phyloP scores from a whole-genome alignment of 2,797 vertebrate species.

The Pterois miles region DNA sequence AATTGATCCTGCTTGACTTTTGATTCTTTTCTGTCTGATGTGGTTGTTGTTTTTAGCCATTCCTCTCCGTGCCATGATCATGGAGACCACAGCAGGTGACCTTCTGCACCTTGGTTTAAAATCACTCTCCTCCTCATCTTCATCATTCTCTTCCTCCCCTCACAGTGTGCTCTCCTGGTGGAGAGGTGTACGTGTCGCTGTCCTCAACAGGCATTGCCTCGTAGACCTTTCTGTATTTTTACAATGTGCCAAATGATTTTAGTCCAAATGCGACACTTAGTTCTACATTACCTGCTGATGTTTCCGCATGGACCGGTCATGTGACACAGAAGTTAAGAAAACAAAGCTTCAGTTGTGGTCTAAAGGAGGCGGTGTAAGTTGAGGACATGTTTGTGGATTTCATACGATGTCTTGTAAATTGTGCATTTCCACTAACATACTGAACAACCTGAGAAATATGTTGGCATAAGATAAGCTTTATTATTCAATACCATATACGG shows the following conservation, averaged over 20 bases:
- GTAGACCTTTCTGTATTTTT: background rate
- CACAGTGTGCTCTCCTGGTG: constrained; percentile 70
- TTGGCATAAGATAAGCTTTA: background rate
- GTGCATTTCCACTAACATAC: constrained; percentile 64
- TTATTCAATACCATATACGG: background rate
- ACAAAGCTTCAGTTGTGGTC: background rate
- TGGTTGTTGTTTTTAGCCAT: constrained; percentile 90
- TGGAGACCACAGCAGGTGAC: constrained; percentile 99
- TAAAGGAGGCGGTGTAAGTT: constrained; percentile 49
- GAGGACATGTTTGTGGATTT: constrained; percentile 49
- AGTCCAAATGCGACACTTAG: background rate
- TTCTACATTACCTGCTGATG: background rate
- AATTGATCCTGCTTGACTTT: constrained; percentile 28
- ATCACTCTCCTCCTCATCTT: constrained; percentile 49
- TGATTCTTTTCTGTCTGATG: constrained; percentile 73
- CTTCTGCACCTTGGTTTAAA: constrained; percentile 84
- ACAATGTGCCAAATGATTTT: background rate
- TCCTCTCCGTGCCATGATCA: constrained; percentile 96
- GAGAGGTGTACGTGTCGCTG: constrained; percentile 70
- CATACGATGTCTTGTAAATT: constrained; percentile 49
- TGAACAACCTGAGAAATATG: background rate
- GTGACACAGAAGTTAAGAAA: background rate
- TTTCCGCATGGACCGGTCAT: background rate
- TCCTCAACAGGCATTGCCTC: constrained; percentile 63
- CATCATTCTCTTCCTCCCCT: constrained; percentile 39